Conservation (phyloP, 1,140 invertebrate genomes). For the Drosophila ercepeae region DNA sequence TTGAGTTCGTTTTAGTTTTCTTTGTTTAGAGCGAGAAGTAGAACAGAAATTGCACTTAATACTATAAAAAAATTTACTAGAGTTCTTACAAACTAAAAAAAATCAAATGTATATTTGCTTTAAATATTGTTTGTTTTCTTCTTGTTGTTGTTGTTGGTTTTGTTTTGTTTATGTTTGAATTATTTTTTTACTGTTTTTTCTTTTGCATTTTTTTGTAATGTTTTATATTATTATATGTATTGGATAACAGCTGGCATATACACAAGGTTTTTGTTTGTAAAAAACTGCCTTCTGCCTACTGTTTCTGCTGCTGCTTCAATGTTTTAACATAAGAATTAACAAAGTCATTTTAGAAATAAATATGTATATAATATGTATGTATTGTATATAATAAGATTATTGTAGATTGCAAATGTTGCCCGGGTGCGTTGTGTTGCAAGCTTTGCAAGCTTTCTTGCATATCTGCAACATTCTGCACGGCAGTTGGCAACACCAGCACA, state of each 20-base stretch:
- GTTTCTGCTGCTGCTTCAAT: slow-evolving; percentile 17
- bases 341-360: slow-evolving; percentile 81
- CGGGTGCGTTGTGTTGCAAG: slow-evolving; percentile 59
- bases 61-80: slow-evolving; percentile 83
- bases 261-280: slow-evolving; percentile 35
- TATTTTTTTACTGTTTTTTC: slow-evolving; percentile 47
- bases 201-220: slow-evolving; percentile 49
- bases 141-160: slow-evolving; percentile 23
- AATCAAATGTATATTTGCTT: slow-evolving; percentile 82
- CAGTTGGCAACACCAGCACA: slow-evolving; percentile 78
- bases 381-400: slow-evolving; percentile 61
- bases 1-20: slow-evolving; percentile 34
- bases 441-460: not conserved
- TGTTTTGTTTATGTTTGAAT: slow-evolving; percentile 23
- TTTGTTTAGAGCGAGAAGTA: slow-evolving; percentile 75
- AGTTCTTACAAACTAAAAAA: slow-evolving; percentile 77
- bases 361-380: slow-evolving; percentile 58
- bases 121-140: slow-evolving; percentile 60
- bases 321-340: slow-evolving; percentile 77
- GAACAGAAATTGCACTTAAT: slow-evolving; percentile 78
- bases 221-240: slow-evolving; percentile 14
- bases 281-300: slow-evolving; percentile 55
- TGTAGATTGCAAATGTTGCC: slow-evolving; percentile 78
- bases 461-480: slow-evolving; percentile 72
- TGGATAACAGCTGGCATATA: slow-evolving; percentile 50